Evolutionary conservation across 2,113 vertebrate species (phyloP).

Genomic region (Ophiodon elongatus): DNA sequence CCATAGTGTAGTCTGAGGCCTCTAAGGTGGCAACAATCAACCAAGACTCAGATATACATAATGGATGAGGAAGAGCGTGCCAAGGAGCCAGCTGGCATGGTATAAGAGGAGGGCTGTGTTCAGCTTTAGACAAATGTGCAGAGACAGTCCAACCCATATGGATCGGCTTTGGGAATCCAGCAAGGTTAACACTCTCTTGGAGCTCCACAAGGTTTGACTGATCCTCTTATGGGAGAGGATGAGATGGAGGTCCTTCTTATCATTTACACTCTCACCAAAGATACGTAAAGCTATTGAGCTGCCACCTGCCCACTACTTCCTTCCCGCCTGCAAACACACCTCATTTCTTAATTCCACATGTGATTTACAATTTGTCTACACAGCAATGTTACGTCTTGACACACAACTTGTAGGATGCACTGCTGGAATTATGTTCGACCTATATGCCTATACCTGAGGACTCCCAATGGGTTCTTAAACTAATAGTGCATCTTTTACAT

Average conservation of each 20-base stretch:
- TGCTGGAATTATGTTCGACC: conserved; percentile 20
- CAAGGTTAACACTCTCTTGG: conserved; percentile 64
- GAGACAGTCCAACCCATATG: conserved; percentile 61
- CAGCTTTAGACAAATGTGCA: conserved; percentile 69
- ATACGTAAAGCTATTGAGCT: conserved; percentile 53
- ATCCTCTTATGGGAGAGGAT: conserved; percentile 49
- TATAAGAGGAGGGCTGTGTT: conserved; percentile 66
- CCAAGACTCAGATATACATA: conserved; percentile 72
- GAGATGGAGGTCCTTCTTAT: conserved; percentile 42
- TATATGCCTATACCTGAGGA: background rate
- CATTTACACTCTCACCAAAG: conserved; percentile 34
- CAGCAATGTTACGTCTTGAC: no score
- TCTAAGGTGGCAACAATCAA: conserved; percentile 67
- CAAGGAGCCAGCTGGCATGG: conserved; percentile 68
- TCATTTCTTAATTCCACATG: conserved; percentile 8
- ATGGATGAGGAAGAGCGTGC: conserved; percentile 69
- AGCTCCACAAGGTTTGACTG: conserved; percentile 46
- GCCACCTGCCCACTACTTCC: conserved; percentile 24
- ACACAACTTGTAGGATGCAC: conserved; percentile 13
- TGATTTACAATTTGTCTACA: no score
- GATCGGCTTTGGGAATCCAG: conserved; percentile 48
- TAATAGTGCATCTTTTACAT: conserved; percentile 31
- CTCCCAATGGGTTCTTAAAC: conserved; percentile 16
- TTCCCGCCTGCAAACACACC: conserved; percentile 27
- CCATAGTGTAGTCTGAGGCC: conserved; percentile 31